Conservation (phyloP, 2,888 invertebrate species). For the Gordius sp. region DNA sequence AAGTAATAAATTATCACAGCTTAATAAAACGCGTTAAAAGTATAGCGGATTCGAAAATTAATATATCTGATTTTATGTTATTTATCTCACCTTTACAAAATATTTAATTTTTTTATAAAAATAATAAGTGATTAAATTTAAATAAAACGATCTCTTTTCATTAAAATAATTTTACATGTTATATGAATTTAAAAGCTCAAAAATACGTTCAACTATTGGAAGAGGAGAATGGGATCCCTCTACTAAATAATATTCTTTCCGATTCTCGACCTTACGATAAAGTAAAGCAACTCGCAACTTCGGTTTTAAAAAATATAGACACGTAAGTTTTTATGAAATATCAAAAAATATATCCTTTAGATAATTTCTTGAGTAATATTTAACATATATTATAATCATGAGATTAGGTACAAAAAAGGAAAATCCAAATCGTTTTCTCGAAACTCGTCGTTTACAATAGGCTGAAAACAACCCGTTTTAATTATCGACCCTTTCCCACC, state of each 20-base stretch:
- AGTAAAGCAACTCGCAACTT: slow-evolving; percentile 19
- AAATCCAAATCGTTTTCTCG: no score
- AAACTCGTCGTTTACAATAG: no score
- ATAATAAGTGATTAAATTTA: background rate
- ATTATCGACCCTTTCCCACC: no score
- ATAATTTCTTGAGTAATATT: no score
- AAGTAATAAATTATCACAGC: background rate
- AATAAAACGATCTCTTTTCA: background rate
- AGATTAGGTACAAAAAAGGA: no score
- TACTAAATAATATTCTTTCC: slow-evolving; percentile 36
- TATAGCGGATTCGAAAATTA: no score
- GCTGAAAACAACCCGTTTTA: no score
- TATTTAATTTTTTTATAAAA: background rate
- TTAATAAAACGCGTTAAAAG: no score
- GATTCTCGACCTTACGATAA: slow-evolving; percentile 22
- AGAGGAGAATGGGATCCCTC: slow-evolving; percentile 51
- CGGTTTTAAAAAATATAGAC: slow-evolving; percentile 18
- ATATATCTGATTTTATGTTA: slow-evolving; percentile 21
- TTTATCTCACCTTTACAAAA: slow-evolving; percentile 24
- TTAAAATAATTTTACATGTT: background rate
- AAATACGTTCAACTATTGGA: slow-evolving; percentile 70
- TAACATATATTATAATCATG: no score
- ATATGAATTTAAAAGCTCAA: slow-evolving; percentile 37
- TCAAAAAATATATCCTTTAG: no score
- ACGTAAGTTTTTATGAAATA: no score